Base-by-base conservation (phyloP, 1,140 invertebrate species). In the Lepidostoma basale region DNA sequence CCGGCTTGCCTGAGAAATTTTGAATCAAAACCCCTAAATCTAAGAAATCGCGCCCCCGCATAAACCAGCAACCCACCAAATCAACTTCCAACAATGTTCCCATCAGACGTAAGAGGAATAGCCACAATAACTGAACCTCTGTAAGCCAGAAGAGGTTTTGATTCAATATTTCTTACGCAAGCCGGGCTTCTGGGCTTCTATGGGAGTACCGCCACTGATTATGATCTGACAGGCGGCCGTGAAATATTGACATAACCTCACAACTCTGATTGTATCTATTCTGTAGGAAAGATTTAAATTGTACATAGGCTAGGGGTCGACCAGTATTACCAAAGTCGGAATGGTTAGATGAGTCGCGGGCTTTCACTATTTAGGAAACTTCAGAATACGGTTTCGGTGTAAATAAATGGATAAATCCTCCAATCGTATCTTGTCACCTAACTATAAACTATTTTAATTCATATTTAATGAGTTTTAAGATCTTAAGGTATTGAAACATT, bases 281-380 rank as follows among this genome's bases (percentile, higher is more conserved):
- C 49, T 54, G 26, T 54, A 18, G 47, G 49, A 30, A 54, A 54
- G 26, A 54, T 26, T 54, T 47, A 47, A 33, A 54, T 16, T 54
- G 20, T 54, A 45, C 16, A 25, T 26, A 49, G 5, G 49, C 14
- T 54, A 54, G 26, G 10, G 1, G 14, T 54, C 16, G 49, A 16
- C 23, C 49, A 54, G 49, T 54, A 54, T 54, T 54, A 54, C 8
- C 26, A 26, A 54, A 14, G 10, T 28, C 14, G 14, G 3, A 54
- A 54, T 2, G 49, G 9, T 52, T 2, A 30, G 10, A 20, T 28
- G 49, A 30, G 49, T 30, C 26, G 14, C 26, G 26, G 49, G 20
- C 30, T 28, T 54, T 54, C 49, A 54, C 49, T 54, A 54, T 54
- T 54, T 54, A 54, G 49, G 49, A 54, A 54, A 54, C 49, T 54